A percentile compares a stretch with the other conserved stretches of the same genome.
Evolutionary conservation across 2,888 invertebrate species (phyloP).

Genomic region (Tiliacea citrago): DNA sequence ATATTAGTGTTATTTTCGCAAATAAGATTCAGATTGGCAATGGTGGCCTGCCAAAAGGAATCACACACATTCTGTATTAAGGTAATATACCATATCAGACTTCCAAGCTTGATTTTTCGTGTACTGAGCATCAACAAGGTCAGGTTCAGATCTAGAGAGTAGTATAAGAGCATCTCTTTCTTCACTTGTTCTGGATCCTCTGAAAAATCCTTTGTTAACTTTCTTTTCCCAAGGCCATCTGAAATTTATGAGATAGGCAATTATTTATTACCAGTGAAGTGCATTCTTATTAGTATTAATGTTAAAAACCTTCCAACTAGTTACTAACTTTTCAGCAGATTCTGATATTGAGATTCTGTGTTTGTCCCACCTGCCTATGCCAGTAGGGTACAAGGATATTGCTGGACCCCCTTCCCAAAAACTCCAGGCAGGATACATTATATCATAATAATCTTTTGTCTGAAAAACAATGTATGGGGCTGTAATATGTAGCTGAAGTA

Average conservation of each 20-base stretch:
- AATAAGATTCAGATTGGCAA: not conserved
- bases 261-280: not conserved
- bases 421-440: constrained; percentile 99
- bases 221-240: constrained; percentile 95
- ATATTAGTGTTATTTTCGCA: not conserved
- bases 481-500: constrained; percentile 13
- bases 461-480: constrained; percentile 58
- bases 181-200: constrained; percentile 98
- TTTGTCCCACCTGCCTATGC: constrained; percentile 98
- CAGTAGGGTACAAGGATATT: constrained; percentile 97
- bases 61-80: not conserved
- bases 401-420: constrained; percentile 99
- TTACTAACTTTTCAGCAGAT: constrained; percentile 89
- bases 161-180: constrained; percentile 97
- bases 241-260: constrained; percentile 13
- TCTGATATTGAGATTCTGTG: constrained; percentile 93
- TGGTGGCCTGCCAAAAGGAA: not conserved
- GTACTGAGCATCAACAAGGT: constrained; percentile 97
- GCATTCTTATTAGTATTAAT: not conserved
- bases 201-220: constrained; percentile 94
- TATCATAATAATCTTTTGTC: constrained; percentile 95
- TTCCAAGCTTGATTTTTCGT: constrained; percentile 99
- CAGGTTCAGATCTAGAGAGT: constrained; percentile 93
- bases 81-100: constrained; percentile 93
- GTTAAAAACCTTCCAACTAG: not conserved